Evolutionary conservation across 2,113 vertebrate species (phyloP).

Genomic region (Mastomys coucha): DNA sequence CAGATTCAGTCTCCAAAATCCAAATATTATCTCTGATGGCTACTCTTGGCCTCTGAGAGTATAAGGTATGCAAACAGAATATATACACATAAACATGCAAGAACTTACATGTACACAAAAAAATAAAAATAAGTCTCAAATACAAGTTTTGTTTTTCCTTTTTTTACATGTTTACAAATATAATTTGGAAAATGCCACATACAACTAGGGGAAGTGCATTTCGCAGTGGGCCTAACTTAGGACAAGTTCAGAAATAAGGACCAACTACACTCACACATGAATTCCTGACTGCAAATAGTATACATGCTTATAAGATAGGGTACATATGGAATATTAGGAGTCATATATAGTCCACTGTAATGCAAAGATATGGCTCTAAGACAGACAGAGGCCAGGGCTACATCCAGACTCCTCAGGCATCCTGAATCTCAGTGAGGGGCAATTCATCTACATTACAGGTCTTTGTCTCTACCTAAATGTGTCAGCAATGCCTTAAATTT

Average conservation of each 20-base stretch:
- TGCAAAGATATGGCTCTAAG: background rate
- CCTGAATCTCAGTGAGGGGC: background rate
- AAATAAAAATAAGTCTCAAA: background rate
- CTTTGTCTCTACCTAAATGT: background rate
- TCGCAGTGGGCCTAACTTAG: background rate
- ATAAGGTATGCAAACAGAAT: too few species aligned
- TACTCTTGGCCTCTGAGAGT: background rate
- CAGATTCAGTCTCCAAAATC: background rate
- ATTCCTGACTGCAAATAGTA: background rate
- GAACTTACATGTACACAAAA: background rate
- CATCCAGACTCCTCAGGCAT: background rate
- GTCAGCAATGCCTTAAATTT: background rate
- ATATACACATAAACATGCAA: background rate
- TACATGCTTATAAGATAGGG: rapidly evolving
- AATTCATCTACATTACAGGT: background rate
- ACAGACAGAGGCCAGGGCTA: background rate
- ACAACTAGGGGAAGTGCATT: background rate
- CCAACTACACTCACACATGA: background rate
- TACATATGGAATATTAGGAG: background rate
- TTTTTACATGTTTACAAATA: background rate
- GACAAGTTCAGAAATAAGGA: background rate
- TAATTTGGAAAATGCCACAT: background rate
- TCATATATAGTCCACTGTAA: background rate
- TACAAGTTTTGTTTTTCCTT: background rate
- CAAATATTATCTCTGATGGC: background rate